These are phyloP conservation scores for Monopterus albus DNA, from an alignment of 2,113 vertebrate genomes.

Conservation along the genomic window DNA sequence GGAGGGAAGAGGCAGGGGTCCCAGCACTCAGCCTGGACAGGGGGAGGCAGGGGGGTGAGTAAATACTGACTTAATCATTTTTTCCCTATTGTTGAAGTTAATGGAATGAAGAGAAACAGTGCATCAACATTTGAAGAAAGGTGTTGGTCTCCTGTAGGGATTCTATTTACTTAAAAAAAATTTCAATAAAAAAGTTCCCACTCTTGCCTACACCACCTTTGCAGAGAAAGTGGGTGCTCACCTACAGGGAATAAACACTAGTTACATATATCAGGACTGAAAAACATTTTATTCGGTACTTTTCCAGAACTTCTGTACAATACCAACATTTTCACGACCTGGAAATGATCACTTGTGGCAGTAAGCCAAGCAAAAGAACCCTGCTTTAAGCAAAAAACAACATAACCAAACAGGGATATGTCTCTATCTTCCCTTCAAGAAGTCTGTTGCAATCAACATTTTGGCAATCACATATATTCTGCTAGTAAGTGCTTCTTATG, in stretches of 20 bases:
- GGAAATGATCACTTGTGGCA: background rate
- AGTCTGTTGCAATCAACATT: conserved; percentile 34
- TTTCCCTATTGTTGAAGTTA: too few relatives aligned
- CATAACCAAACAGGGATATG: conserved; percentile 25
- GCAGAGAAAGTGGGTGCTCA: background rate
- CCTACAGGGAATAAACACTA: background rate
- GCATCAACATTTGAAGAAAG: too few relatives aligned
- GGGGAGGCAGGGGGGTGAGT: too few relatives aligned
- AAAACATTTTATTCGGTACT: conserved; percentile 64
- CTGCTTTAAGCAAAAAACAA: conserved; percentile 50
- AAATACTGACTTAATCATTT: too few relatives aligned
- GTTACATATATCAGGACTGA: conserved; percentile 27
- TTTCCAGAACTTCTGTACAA: conserved; percentile 54
- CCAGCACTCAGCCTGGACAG: too few relatives aligned
- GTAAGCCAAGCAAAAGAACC: conserved; percentile 36
- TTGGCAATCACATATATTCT: conserved; percentile 44
- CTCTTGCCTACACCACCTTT: too few relatives aligned
- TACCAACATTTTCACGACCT: conserved; percentile 43
- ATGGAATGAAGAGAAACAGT: too few relatives aligned
- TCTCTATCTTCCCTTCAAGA: conserved; percentile 15
- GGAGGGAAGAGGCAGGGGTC: too few relatives aligned
- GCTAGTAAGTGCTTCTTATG: conserved; percentile 28
- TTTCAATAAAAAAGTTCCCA: too few relatives aligned
- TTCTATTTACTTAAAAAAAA: too few relatives aligned
- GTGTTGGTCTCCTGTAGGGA: too few relatives aligned